phyloP scores from a whole-genome alignment of 2,888 invertebrate species.

The Yponomeuta sedellus region DNA sequence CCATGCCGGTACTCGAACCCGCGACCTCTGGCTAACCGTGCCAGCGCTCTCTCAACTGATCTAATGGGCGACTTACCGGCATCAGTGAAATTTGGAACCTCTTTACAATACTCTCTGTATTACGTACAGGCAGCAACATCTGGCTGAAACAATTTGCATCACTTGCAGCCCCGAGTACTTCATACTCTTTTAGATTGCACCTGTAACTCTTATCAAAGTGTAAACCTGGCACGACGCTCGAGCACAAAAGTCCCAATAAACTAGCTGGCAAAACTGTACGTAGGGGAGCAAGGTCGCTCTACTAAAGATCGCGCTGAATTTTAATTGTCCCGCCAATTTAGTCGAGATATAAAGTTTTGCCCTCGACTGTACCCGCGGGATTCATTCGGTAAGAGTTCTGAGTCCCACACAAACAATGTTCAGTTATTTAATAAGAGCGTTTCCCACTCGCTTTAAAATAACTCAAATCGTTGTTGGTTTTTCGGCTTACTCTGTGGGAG shows the following conservation, averaged over 20 bases:
- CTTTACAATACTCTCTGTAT: too few relatives aligned
- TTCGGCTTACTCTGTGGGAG: not conserved
- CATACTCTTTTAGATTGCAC: too few relatives aligned
- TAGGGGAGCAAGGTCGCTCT: not conserved
- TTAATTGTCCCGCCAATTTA: conserved; percentile 15
- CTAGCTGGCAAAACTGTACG: not conserved
- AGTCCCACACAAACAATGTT: not conserved
- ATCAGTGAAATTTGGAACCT: too few relatives aligned
- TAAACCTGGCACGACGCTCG: not conserved
- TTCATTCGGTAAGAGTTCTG: not conserved
- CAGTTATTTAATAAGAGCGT: not conserved
- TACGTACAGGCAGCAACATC: too few relatives aligned
- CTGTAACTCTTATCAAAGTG: too few relatives aligned
- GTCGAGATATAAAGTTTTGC: conserved; percentile 13
- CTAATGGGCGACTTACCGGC: too few relatives aligned
- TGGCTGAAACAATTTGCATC: too few relatives aligned
- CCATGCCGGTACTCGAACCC: too few relatives aligned
- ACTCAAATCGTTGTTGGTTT: not conserved
- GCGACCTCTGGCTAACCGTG: too few relatives aligned
- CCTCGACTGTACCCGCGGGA: not conserved
- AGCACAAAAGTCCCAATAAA: not conserved
- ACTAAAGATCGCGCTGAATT: conserved; percentile 11
- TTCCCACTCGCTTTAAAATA: not conserved
- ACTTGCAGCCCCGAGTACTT: too few relatives aligned
- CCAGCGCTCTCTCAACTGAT: too few relatives aligned